Percentiles rank a stretch among this genome's conserved stretches.
These are phyloP conservation scores for Stomatorhinus walkeri DNA, from an alignment of 2,797 vertebrate species.

Conservation along the genomic window DNA sequence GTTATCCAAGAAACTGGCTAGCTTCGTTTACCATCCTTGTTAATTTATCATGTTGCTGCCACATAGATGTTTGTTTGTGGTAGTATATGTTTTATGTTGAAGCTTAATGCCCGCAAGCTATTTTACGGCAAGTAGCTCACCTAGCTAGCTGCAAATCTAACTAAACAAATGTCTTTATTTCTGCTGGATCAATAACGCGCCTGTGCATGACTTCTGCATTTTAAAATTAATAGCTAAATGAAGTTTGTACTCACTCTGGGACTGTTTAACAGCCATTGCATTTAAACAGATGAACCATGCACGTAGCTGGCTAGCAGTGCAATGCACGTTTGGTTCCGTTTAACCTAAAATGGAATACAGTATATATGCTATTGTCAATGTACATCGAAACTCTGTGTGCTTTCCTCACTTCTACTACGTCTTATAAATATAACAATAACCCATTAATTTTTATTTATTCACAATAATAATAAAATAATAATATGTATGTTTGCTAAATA, in stretches of 20 bases:
- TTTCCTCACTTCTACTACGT: not conserved
- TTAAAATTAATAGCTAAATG: not conserved
- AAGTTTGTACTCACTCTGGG: not conserved
- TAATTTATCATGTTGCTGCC: not conserved
- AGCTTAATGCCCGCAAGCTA: not conserved
- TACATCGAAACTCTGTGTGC: not conserved
- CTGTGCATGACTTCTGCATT: not conserved
- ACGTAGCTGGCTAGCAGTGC: not conserved
- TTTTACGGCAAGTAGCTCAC: not conserved
- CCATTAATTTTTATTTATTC: not conserved
- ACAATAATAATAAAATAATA: not conserved
- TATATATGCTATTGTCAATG: not conserved
- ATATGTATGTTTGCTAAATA: not conserved
- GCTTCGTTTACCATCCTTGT: not conserved
- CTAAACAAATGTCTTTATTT: not conserved
- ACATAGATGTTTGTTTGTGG: not conserved
- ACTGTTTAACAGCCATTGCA: not conserved
- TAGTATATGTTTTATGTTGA: not conserved
- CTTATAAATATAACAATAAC: not conserved
- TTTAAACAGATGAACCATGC: not conserved
- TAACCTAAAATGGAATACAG: not conserved
- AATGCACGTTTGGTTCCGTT: not conserved
- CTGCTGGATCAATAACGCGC: not conserved
- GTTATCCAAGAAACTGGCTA: not conserved
- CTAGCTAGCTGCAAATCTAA: not conserved